Evolutionary conservation across 2,797 vertebrate species (phyloP), one percentile per base, ranked within the genome.

Genomic region (Salmo trutta): DNA sequence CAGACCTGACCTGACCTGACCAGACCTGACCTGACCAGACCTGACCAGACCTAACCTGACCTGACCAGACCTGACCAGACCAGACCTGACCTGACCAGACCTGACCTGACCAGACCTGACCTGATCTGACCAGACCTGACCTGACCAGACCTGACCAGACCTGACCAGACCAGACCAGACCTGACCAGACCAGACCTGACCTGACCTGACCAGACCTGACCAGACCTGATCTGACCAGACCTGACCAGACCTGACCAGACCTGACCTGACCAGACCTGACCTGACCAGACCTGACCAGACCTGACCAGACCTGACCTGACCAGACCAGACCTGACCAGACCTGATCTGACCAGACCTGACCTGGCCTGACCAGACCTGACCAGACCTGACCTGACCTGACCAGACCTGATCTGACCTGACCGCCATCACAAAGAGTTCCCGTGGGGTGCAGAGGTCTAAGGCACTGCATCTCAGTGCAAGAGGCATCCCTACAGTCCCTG

Each of bases 381-480:
- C 33, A 5, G 31, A 33, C 0, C 4, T 5, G 4, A 33, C 31
- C 33, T 33, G 31, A 33, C 31, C 31, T 4, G 31, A 33, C 31
- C 14, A 19, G 2, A 53, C 21, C 16, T 19, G 5, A 51, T 1
- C 29, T 16, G 41, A 17, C 56, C 73, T 84, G 87, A 87, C 86
- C 82, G 36, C 56, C 19, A 33, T 62, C 19, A 19, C 73, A 54
- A 62, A 16, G 47, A 72, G 33, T 6, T 36, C 33, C 33, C 6
- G 33, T 7, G 33, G 7, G 33, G 33, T 6, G 33, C 33, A 36
- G 33, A 1, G 6, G 6, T 36, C 33, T 36, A 36, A 36, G 33
- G 33, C 33, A 36, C 33, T 7, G 33, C 33, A 33, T 33, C 33
- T 33, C 33, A 33, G 5, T 33, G 33, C 33, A 33, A 5, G 33